phyloP scores from a whole-genome alignment of 2,113 vertebrate genomes.

The Heteronetta atricapilla region DNA sequence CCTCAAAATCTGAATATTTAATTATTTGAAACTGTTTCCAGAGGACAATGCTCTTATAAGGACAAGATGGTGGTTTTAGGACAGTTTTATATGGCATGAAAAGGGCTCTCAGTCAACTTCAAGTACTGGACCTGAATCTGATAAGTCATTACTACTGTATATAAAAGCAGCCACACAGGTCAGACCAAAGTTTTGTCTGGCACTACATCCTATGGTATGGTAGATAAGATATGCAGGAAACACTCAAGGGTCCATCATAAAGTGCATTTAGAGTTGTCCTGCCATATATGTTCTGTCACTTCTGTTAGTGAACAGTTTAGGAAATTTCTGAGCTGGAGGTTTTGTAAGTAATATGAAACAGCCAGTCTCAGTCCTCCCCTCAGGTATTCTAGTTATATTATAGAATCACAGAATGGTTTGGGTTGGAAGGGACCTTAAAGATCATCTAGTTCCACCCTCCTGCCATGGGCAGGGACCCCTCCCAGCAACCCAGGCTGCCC shows the following conservation, averaged over 20 bases:
- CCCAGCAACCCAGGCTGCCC: too few species aligned
- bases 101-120: not conserved
- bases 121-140: not conserved
- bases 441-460: too few species aligned
- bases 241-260: not conserved
- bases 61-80: not conserved
- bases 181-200: not conserved
- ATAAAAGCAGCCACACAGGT: not conserved
- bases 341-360: not conserved
- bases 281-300: accelerated
- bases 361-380: not conserved
- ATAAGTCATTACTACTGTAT: not conserved
- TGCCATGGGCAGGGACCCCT: too few species aligned
- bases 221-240: not conserved
- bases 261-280: not conserved
- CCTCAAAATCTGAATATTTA: not conserved
- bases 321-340: not conserved
- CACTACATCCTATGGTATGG: not conserved
- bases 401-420: too few species aligned
- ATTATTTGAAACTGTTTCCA: not conserved
- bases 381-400: not conserved
- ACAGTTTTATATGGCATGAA: not conserved
- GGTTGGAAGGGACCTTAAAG: too few species aligned
- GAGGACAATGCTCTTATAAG: not conserved
- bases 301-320: not conserved